Evolutionary conservation across 53 echinoderm and acorn worm species (phyloP), one percentile per base, ranked within the genome.

Genomic region (Astropecten irregularis): DNA sequence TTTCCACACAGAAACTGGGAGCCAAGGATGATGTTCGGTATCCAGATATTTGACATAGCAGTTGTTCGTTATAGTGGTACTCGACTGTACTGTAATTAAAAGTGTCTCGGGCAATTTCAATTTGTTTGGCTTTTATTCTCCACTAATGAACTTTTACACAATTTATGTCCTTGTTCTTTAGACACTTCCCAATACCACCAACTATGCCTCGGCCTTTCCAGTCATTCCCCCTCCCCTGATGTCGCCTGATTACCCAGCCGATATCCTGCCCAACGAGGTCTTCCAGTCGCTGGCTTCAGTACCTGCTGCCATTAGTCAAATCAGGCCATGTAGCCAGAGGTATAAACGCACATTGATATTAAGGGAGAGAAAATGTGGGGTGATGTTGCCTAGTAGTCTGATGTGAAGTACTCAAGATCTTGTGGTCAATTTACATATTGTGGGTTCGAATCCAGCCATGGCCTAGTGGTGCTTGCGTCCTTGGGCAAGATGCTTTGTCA

Each of bases 231-330:
- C 46, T 0, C 42, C 61, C 21, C 61, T 79, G 3, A 16, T 79
- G 47, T 79, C 79, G 14, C 79, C 79, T 0, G 79, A 79, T 34
- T 79, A 61, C 47, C 44, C 61, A 19, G 7, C 79, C 4, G 79
- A 79, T 16, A 79, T 79, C 61, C 39, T 79, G 6, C 62, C 62
- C 18, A 46, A 29, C 9, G 79, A 79, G 30, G 47, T 62, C 42
- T 79, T 79, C 35, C 42, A 28, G n/a, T 61, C 79, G 0, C 46
- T 79, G 1, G 30, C 44, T 29, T 44, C 46, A 27, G 36, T 62
- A n/a, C 69, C 49, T 18, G 25, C 42, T 23, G 27, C 84, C 7
- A 39, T 56, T 21, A 58, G 57, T 23, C 19, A 50, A 70, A n/a
- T 38, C 18, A 34, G 35, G 40, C 37, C 28, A 0, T 46, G 64